These are phyloP conservation scores for Aurelia aurita complex sp. Pacific DNA, from an alignment of 30 jellyfish, hydroid and myxozoan species.

Conservation along the genomic window DNA sequence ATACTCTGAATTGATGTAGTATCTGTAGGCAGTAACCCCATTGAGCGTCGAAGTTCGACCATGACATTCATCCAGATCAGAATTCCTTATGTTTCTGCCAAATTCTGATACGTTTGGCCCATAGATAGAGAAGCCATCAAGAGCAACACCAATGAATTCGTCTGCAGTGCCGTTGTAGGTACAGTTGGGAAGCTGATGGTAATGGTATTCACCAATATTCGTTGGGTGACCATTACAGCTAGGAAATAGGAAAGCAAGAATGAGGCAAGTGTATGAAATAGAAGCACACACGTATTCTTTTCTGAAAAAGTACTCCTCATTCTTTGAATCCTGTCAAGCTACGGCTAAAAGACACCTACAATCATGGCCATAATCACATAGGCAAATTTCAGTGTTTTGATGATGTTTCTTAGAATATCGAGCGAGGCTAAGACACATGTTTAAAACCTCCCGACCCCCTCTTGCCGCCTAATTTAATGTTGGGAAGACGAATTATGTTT, in stretches of 20 bases:
- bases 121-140: conserved; percentile 6
- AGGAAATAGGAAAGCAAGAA: neutral
- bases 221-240: conserved; percentile 27
- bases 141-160: conserved; percentile 14
- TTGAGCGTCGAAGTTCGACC: conserved; percentile 8
- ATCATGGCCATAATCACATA: no score
- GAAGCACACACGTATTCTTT: no score
- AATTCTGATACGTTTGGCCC: conserved; percentile 27
- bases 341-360: no score
- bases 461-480: no score
- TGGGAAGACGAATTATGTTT: no score
- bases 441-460: no score
- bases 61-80: conserved; percentile 17
- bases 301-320: no score
- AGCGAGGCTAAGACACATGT: no score
- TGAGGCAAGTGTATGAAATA: no score
- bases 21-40: conserved; percentile 19
- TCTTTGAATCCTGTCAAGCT: no score
- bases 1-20: neutral
- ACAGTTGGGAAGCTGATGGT: conserved; percentile 18
- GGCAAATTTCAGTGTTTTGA: no score
- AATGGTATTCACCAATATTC: conserved; percentile 7
- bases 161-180: conserved; percentile 13
- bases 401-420: no score
- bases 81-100: neutral